These are phyloP conservation scores for Seriola quinqueradiata DNA, from an alignment of 2,113 vertebrate genomes.

Conservation along the genomic window DNA sequence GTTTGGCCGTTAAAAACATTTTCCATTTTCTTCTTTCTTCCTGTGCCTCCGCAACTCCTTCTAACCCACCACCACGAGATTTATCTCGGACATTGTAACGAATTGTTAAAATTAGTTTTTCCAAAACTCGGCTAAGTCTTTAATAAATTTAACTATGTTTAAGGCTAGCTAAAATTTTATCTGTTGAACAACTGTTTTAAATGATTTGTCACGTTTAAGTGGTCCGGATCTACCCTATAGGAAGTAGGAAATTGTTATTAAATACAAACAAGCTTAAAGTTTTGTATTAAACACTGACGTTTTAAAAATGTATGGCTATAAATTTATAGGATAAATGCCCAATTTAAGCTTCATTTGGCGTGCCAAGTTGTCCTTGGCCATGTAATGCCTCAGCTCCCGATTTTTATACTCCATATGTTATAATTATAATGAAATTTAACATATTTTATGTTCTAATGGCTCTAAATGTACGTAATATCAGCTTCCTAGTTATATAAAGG, in stretches of 20 bases:
- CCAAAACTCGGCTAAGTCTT: neutral
- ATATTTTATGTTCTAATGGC: accelerated
- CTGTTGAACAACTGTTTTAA: neutral
- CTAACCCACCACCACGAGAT: constrained; percentile 39
- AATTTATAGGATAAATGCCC: neutral
- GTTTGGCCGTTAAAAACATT: constrained; percentile 39
- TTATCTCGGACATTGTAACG: neutral
- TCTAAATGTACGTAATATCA: accelerated
- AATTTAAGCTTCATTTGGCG: neutral
- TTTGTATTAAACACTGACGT: neutral
- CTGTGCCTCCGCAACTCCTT: constrained; percentile 64
- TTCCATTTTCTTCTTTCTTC: constrained; percentile 58
- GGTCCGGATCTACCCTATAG: neutral
- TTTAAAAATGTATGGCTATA: neutral
- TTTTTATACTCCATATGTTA: constrained; percentile 16
- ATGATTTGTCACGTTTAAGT: neutral
- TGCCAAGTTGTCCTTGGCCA: constrained; percentile 50
- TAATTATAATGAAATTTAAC: neutral
- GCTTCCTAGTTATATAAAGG: neutral
- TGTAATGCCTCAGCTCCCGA: neutral
- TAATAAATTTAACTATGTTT: neutral
- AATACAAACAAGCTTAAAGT: neutral
- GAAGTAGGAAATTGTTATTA: neutral
- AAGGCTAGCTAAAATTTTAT: neutral
- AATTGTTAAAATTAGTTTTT: neutral